Evolutionary conservation across 2,888 invertebrate genomes (phyloP).

Genomic region (Orthonychiurus folsomi): DNA sequence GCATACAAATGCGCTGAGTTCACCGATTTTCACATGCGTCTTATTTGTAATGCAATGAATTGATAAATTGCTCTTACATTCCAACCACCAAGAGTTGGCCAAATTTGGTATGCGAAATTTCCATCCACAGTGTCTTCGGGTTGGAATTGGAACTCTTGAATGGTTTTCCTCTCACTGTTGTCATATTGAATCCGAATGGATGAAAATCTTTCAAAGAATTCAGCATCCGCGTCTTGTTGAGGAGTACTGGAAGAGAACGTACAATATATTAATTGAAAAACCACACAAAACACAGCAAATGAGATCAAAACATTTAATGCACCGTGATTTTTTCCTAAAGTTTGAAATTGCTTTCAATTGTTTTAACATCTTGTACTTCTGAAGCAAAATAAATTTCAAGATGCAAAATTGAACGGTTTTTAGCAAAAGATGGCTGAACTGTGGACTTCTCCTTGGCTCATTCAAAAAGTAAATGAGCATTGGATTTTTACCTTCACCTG

Average conservation of each 20-base stretch:
- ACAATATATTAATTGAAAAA: neutral
- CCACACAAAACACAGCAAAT: too few relatives aligned
- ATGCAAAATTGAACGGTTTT: too few relatives aligned
- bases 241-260: constrained; percentile 22
- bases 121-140: constrained; percentile 29
- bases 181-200: constrained; percentile 39
- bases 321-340: neutral
- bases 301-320: neutral
- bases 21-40: too few relatives aligned
- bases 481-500: neutral
- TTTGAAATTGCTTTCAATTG: constrained; percentile 1
- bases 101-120: constrained; percentile 31
- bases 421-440: neutral
- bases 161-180: constrained; percentile 34
- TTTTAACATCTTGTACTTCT: neutral
- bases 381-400: neutral
- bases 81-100: constrained; percentile 40
- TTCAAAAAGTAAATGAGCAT: too few relatives aligned
- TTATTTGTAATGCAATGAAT: neutral
- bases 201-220: constrained; percentile 39
- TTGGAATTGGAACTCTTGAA: constrained; percentile 37
- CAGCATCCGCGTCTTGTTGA: constrained; percentile 31
- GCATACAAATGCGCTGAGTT: too few relatives aligned
- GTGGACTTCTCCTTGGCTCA: too few relatives aligned
- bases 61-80: constrained; percentile 39